These are phyloP conservation scores for Drosophila biarmipes DNA, from an alignment of 1,140 invertebrate genomes.

Conservation along the genomic window DNA sequence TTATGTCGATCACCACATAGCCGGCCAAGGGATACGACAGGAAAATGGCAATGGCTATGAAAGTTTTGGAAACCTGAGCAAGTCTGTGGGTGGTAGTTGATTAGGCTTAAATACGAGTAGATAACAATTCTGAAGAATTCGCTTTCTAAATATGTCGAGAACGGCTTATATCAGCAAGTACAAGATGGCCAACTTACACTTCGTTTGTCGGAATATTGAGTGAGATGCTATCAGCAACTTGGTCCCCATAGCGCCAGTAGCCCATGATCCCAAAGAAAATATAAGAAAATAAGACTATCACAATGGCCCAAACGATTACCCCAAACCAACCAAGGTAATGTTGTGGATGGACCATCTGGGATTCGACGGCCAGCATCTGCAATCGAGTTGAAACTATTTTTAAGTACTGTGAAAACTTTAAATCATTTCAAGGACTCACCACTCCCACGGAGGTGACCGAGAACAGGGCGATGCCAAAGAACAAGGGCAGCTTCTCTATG, in stretches of 20 bases:
- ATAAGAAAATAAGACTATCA: slow-evolving; percentile 18
- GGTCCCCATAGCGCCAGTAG: slow-evolving; percentile 43
- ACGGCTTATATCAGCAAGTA: too few relatives aligned
- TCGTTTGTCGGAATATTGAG: slow-evolving; percentile 44
- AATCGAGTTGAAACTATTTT: background rate
- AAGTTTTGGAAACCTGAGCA: slow-evolving; percentile 22
- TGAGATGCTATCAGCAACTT: slow-evolving; percentile 11
- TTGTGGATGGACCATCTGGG: slow-evolving; percentile 35
- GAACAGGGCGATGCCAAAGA: slow-evolving; percentile 46
- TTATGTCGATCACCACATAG: slow-evolving; percentile 51
- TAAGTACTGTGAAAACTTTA: too few relatives aligned
- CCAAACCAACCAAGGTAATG: slow-evolving; percentile 44
- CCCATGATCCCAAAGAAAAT: slow-evolving; percentile 37
- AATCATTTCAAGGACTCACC: slow-evolving; percentile 27
- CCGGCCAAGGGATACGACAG: slow-evolving; percentile 51
- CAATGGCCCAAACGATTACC: background rate
- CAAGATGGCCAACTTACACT: slow-evolving; percentile 20
- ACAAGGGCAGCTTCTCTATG: slow-evolving; percentile 7
- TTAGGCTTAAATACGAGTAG: too few relatives aligned
- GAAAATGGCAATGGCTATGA: slow-evolving; percentile 30
- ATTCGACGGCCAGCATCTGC: slow-evolving; percentile 54
- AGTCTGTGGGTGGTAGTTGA: slow-evolving; percentile 7
- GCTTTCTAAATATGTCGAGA: too few relatives aligned
- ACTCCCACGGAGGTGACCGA: slow-evolving; percentile 51
- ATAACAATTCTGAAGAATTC: too few relatives aligned